Percentiles rank a stretch among this genome's conserved stretches.
Conservation (phyloP, 2,113 vertebrate species). For the Dasyurus viverrinus region DNA sequence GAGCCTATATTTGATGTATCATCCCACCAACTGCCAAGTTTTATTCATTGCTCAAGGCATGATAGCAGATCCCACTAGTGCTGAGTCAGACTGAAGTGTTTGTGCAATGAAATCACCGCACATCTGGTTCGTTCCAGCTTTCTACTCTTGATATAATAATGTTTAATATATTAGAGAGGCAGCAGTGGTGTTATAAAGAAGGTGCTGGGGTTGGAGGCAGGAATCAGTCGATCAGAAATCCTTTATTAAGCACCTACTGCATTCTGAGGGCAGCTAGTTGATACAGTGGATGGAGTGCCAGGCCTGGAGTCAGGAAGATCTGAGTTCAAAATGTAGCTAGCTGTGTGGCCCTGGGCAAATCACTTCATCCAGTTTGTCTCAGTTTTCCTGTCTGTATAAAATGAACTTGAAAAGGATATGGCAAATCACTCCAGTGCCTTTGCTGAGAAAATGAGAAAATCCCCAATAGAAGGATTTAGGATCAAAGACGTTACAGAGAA, state of each 20-base stretch:
- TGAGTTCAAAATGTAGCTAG: not conserved
- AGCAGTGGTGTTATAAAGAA: not conserved
- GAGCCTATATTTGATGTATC: not conserved
- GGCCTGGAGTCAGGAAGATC: not conserved
- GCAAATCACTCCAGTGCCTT: not conserved
- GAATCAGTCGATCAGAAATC: not conserved
- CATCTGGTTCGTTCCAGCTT: not conserved
- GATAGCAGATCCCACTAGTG: not conserved
- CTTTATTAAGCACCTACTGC: not conserved
- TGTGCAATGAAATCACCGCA: not conserved
- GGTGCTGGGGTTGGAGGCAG: not conserved
- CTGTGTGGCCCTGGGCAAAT: not conserved
- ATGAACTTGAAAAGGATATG: not conserved
- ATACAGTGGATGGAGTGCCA: not conserved
- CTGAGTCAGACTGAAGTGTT: not conserved
- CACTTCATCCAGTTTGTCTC: not conserved
- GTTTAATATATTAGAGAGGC: not conserved
- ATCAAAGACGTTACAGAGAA: no score
- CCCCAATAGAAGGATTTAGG: not conserved
- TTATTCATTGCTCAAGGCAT: not conserved
- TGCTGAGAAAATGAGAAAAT: not conserved
- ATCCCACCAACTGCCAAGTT: not conserved
- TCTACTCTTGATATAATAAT: not conserved
- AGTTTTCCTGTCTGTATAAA: not conserved
- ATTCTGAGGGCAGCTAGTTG: not conserved